Evolutionary conservation across 2,797 vertebrate species (phyloP), one percentile per base, ranked within the genome.

Genomic region (Danio albolineatus): DNA sequence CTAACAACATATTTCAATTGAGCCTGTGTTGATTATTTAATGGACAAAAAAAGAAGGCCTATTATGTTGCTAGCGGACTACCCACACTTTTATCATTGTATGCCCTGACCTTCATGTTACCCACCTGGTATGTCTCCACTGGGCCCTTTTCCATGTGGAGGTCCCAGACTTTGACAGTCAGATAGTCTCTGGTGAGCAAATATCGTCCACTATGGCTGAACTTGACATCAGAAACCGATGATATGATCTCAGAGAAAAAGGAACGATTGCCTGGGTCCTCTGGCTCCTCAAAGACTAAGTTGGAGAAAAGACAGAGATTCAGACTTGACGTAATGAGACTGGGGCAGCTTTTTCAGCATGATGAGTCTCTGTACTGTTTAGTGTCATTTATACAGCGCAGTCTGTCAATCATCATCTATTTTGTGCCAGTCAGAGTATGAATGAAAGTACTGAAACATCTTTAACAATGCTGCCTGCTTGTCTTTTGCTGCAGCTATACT

Each of bases 241-340:
- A 99, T 88, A 99, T 98, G 85, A 99, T 99, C 91, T 99, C 98
- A 0, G 98, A 99, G 93, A 99, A 99, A 92, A 99, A 99, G 6
- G 97, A 99, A 62, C 97, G 95, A 89, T 95, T 99, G 66, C 96
- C 95, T 76, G 97, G 98, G 89, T 99, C 98, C 89, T 99, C 98
- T 0, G 98, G 98, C 84, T 99, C 98, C 88, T 99, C 98, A 83
- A 97, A 99, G 84, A 97, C 98, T 99, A 88, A 14, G 41, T 10
- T 75, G 9, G 49, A 77, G 36, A 16, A 21, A 12, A 66, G 41
- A n/a, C 12, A 53, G n/a, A 43, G 16, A 43, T 48, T 57, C 13
- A 67, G 38, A 76, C 36, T 41, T 65, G 38, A 65, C 44, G 54
- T 54, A 44, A 44, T 21, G 16, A 10, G 16, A 17, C 8, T 48